These are phyloP conservation scores for Drosophila busckii DNA, from an alignment of 1,140 invertebrate genomes.

Conservation along the genomic window DNA sequence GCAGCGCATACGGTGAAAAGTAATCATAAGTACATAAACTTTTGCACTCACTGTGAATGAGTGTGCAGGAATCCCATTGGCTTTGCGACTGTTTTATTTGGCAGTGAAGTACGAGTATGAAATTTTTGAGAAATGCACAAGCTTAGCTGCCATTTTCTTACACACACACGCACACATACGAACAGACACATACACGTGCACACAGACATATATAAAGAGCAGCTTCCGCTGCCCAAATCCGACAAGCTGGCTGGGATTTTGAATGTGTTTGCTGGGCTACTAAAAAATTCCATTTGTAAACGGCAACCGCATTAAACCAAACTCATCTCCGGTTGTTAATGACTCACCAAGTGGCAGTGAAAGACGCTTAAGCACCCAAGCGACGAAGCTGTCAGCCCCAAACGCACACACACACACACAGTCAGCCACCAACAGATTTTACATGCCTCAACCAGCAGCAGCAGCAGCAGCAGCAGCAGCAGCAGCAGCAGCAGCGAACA, in stretches of 20 bases:
- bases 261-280: constrained; percentile 42
- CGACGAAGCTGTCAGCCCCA: constrained; percentile 6
- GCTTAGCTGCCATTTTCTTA: constrained; percentile 32
- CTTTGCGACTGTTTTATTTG: constrained; percentile 1
- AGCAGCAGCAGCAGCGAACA: constrained; percentile 50
- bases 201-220: constrained; percentile 25
- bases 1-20: neutral
- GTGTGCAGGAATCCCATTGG: constrained; percentile 27
- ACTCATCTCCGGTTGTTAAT: constrained; percentile 76
- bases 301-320: constrained; percentile 72
- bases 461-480: too few relatives aligned
- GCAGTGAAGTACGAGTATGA: constrained; percentile 26
- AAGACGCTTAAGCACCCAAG: constrained; percentile 35
- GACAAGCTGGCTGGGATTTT: constrained; percentile 27
- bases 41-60: constrained; percentile 28
- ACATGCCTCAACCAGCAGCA: too few relatives aligned
- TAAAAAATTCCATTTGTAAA: constrained; percentile 77
- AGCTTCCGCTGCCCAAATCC: constrained; percentile 65
- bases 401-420: too few relatives aligned
- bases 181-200: neutral
- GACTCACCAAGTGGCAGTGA: constrained; percentile 50
- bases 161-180: neutral
- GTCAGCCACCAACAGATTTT: too few relatives aligned
- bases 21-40: constrained; percentile 32
- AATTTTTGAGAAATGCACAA: constrained; percentile 62